Evolutionary conservation across 2,113 vertebrate species (phyloP), one percentile per base, ranked within the genome.

Genomic region (Blennius ocellaris): DNA sequence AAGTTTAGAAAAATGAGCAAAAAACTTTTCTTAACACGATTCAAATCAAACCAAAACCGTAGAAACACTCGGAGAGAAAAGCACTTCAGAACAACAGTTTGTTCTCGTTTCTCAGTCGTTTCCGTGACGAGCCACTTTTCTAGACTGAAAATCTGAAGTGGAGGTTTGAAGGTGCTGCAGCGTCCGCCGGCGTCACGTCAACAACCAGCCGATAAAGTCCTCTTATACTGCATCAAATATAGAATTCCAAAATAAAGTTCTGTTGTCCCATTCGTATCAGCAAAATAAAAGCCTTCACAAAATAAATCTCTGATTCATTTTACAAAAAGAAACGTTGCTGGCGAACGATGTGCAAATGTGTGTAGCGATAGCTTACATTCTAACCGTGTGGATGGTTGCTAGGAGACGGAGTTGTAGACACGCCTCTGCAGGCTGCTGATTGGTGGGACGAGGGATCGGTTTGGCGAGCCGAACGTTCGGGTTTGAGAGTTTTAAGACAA

Each of bases 301-400:
- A 93, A 94, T 93, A 94, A 90, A 93, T 87, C 87, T 93, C 88
- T 91, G 85, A 83, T 91, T 90, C 78, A 79, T 90, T 90, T 93
- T 88, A 90, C 84, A 90, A 85, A 71, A 85, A 90, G 85, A 30
- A 30, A 30, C 21, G 21, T 30, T 30, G 21, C 21, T 30, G 21
- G 21, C 21, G 21, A 90, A 83, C 86, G 85, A 91, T 90, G 91
- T 92, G 89, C 88, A 91, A 90, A 92, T 89, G 77, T 83, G 63
- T 62, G 73, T 88, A 56, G 71, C 70, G 77, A 49, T 84, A 83
- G 75, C 58, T 73, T 84, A 92, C 88, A 92, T 90, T 93, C 78
- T 53, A 65, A 89, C 77, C 63, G 4, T 58, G 11, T 53, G 62
- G 69, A 43, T 41, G 73, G 60, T 76, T 75, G 61, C 57, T 73